phyloP scores from a whole-genome alignment of 2,888 invertebrate genomes.

The Entomobrya proxima region DNA sequence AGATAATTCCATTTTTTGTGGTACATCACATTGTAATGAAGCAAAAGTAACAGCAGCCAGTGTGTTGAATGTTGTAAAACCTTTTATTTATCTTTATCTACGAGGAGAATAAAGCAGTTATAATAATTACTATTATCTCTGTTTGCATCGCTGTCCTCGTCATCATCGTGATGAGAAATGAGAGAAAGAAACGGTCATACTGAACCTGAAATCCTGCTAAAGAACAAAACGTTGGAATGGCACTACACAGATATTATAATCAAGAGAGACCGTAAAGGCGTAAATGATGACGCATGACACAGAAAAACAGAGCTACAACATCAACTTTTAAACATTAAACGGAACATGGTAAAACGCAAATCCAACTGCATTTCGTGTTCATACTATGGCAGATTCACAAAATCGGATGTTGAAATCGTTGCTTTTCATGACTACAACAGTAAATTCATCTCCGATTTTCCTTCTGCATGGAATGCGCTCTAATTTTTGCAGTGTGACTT shows the following conservation, averaged over 20 bases:
- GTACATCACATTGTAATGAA: slow-evolving; percentile 43
- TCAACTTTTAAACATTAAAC: too few species aligned
- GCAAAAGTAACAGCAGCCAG: background rate
- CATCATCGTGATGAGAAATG: slow-evolving; percentile 47
- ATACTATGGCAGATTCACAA: too few species aligned
- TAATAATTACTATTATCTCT: slow-evolving; percentile 66
- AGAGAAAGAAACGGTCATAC: slow-evolving; percentile 34
- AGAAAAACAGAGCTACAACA: background rate
- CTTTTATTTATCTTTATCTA: slow-evolving; percentile 46
- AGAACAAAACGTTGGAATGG: background rate
- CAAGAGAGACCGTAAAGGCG: background rate
- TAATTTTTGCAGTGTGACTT: too few species aligned
- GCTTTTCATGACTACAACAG: too few species aligned
- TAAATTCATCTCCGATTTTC: too few species aligned
- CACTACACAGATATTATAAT: background rate
- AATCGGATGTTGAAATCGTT: too few species aligned
- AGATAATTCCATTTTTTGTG: slow-evolving; percentile 41
- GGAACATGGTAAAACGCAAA: too few species aligned
- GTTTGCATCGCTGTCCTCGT: slow-evolving; percentile 53
- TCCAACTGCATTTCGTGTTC: too few species aligned
- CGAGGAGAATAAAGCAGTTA: slow-evolving; percentile 55
- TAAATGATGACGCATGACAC: slow-evolving; percentile 33
- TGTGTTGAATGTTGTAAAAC: slow-evolving; percentile 25
- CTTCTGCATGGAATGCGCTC: too few species aligned
- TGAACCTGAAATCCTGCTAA: slow-evolving; percentile 29